Evolutionary conservation across 2,888 invertebrate genomes (phyloP).

Genomic region (Ectobius pallidus): DNA sequence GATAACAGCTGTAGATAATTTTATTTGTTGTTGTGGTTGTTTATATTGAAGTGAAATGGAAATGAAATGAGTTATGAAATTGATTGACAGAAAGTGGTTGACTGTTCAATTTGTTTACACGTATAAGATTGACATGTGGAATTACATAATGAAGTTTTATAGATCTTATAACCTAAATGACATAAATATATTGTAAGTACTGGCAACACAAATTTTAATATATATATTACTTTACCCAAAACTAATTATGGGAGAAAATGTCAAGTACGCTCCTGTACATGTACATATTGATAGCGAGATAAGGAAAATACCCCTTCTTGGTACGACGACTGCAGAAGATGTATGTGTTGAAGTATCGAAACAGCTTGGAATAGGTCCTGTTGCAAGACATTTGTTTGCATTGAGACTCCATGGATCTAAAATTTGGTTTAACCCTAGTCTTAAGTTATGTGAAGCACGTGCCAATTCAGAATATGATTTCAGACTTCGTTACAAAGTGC

Average conservation of each 20-base stretch:
- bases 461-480: conserved; percentile 68
- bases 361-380: conserved; percentile 73
- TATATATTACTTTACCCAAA: too few relatives aligned
- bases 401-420: conserved; percentile 68
- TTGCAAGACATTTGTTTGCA: conserved; percentile 79
- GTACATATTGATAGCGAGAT: conserved; percentile 34
- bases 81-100: too few relatives aligned
- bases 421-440: conserved; percentile 73
- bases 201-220: too few relatives aligned
- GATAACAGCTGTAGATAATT: too few relatives aligned
- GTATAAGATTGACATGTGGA: too few relatives aligned
- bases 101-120: too few relatives aligned
- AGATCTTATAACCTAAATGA: too few relatives aligned
- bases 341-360: conserved; percentile 74
- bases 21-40: too few relatives aligned
- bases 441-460: conserved; percentile 57
- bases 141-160: too few relatives aligned
- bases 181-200: too few relatives aligned
- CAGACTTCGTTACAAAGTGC: conserved; percentile 79
- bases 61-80: too few relatives aligned
- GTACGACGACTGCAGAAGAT: conserved; percentile 66
- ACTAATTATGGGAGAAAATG: conserved; percentile 33
- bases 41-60: too few relatives aligned
- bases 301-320: conserved; percentile 26
- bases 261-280: conserved; percentile 31